Percentiles rank a stretch among this genome's conserved stretches.
Conservation (phyloP, 2,113 vertebrate genomes). For the Regulus satrapa region DNA sequence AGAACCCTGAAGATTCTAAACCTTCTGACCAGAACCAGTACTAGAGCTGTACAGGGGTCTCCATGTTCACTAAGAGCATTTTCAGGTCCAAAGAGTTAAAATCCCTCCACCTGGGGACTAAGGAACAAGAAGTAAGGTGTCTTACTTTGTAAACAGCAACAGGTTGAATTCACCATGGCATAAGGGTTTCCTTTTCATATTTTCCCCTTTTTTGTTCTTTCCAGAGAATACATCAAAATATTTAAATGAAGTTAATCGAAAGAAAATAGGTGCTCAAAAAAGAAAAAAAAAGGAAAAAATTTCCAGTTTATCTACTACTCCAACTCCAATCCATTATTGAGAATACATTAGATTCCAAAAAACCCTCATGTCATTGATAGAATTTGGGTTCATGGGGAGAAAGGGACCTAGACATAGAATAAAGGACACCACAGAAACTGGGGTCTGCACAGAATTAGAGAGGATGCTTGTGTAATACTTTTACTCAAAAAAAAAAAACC, state of each 20-base stretch:
- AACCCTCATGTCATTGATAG: not conserved
- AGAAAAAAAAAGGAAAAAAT: not conserved
- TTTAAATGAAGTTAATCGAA: not conserved
- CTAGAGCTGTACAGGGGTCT: not conserved
- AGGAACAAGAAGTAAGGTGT: not conserved
- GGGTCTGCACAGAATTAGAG: not conserved
- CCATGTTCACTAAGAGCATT: not conserved
- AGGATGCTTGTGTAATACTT: constrained; percentile 23
- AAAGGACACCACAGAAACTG: not conserved
- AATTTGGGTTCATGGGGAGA: not conserved
- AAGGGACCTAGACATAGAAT: not conserved
- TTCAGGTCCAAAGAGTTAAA: not conserved
- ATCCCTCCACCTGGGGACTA: not conserved
- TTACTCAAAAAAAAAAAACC: not conserved
- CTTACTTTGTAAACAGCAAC: not conserved
- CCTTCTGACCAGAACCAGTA: not conserved
- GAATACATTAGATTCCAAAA: not conserved
- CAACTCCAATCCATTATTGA: not conserved
- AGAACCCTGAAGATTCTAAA: not conserved
- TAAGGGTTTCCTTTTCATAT: not conserved
- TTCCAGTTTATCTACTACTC: not conserved
- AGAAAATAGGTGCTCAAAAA: not conserved
- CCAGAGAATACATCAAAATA: not conserved
- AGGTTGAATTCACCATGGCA: not conserved
- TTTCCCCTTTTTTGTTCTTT: not conserved